These are phyloP conservation scores for Hippocampus comes DNA, from an alignment of 2,113 vertebrate species.

Conservation along the genomic window DNA sequence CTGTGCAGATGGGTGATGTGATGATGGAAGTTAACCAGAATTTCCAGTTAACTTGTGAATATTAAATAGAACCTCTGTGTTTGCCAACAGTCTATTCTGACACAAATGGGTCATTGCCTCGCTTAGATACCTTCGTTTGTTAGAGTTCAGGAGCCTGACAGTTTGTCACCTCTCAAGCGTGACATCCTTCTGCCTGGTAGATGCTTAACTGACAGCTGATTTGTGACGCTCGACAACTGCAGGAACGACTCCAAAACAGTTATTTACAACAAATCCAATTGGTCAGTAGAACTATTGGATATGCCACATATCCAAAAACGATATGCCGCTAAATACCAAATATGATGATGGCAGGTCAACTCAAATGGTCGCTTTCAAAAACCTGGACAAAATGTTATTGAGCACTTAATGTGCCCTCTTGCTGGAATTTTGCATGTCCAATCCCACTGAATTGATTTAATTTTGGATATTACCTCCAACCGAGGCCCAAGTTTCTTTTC, in stretches of 20 bases:
- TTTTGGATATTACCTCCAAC: too few species aligned
- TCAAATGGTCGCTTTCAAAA: too few species aligned
- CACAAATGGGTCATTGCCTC: slow-evolving; percentile 53
- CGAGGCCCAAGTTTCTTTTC: too few species aligned
- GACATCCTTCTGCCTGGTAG: slow-evolving; percentile 5
- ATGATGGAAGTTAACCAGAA: slow-evolving; percentile 4
- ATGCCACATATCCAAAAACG: too few species aligned
- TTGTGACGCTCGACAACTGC: slow-evolving; percentile 15
- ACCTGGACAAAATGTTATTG: too few species aligned
- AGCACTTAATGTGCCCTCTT: too few species aligned
- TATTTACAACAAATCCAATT: neutral
- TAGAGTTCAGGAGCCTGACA: slow-evolving; percentile 37
- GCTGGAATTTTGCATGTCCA: too few species aligned
- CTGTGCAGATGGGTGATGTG: neutral
- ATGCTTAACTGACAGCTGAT: slow-evolving; percentile 25
- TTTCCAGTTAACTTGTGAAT: slow-evolving; percentile 54
- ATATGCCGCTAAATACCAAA: too few species aligned
- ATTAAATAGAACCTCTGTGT: slow-evolving; percentile 35
- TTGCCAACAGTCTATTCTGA: slow-evolving; percentile 31
- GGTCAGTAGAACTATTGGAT: neutral
- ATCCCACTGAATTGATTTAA: too few species aligned
- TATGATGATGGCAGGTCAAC: too few species aligned
- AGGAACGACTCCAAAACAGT: neutral
- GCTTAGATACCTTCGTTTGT: slow-evolving; percentile 46
- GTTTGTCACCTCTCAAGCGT: slow-evolving; percentile 15